Percentiles rank a stretch among this genome's conserved stretches.
phyloP scores from a whole-genome alignment of 2,888 invertebrate genomes.

The Metallyticus violacea region DNA sequence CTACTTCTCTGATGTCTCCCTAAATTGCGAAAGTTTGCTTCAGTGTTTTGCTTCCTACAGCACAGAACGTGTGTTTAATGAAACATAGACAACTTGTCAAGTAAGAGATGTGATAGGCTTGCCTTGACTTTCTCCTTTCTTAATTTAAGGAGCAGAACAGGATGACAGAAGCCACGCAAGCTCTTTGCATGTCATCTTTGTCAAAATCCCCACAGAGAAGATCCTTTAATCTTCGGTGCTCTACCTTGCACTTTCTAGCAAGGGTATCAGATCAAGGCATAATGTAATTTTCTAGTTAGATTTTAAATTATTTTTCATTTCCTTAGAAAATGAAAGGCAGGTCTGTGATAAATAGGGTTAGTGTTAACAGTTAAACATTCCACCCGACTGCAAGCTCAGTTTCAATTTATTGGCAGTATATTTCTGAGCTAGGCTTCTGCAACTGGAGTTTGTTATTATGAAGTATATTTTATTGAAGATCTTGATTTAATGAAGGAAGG shows the following conservation, averaged over 20 bases:
- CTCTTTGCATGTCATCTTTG: neutral
- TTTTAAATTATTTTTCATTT: neutral
- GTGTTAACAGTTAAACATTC: no score
- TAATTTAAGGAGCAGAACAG: neutral
- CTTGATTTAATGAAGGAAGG: no score
- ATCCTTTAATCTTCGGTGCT: neutral
- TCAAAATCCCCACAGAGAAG: neutral
- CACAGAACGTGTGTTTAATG: neutral
- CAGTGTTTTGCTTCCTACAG: neutral
- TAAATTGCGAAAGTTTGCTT: no score
- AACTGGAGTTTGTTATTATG: no score
- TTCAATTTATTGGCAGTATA: no score
- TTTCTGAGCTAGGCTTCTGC: no score
- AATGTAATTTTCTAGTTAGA: neutral
- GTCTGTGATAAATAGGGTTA: no score
- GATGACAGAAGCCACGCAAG: neutral
- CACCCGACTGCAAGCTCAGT: no score
- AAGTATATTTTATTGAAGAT: no score
- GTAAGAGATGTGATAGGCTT: neutral
- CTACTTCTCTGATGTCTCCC: no score
- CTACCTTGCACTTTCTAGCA: neutral
- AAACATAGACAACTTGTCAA: neutral
- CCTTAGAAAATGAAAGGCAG: no score
- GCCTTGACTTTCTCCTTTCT: neutral
- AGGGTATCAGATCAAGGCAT: neutral